Base-by-base conservation (phyloP, 2,888 invertebrate genomes). In the Choreutis nemorana region DNA sequence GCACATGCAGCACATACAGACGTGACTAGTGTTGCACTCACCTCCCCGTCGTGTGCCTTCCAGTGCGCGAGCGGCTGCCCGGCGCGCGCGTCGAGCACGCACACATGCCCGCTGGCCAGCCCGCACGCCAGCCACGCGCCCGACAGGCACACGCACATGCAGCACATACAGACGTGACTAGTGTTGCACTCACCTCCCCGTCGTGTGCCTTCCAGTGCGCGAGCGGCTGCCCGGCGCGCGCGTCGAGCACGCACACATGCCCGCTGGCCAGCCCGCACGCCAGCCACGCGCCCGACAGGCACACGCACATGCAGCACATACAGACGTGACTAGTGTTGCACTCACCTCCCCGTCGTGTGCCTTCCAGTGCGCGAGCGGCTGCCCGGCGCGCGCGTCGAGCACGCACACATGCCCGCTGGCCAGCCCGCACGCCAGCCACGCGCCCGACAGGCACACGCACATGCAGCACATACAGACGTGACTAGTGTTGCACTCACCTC, bases 321-420 rank as follows among this genome's bases (percentile, higher is more conserved):
- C n/a, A n/a, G n/a, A n/a, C n/a, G n/a, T n/a, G n/a, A n/a, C n/a
- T n/a, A n/a, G n/a, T n/a, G n/a, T n/a, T n/a, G n/a, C n/a, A n/a
- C n/a, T n/a, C n/a, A 95, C 87, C 81, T 97, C 97, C 27, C 91
- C 91, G 55, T 97, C 97, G 63, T 96, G 96, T 6, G 91, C 95
- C 44, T 90, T 87, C 94, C 96, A 96, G 6, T 78, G 68, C 10
- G 90, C 87, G 26, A 90, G 63, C 14, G 94, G 81, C 29, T 88
- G 82, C 1, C 97, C 97, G 3, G 94, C 94, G 41, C 95, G 83
- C 23, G 90, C 85, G 66, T 97, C 97, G 15, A 97, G 63, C 37
- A 94, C 58, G 5, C 89, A 87, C 30, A 97, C 85, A 51, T 87
- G 85, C 0, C 97, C 97, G 27, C 92, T 89, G 14, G 95, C 92